These are phyloP conservation scores for Albula glossodonta DNA, from an alignment of 2,113 vertebrate genomes.

Conservation along the genomic window DNA sequence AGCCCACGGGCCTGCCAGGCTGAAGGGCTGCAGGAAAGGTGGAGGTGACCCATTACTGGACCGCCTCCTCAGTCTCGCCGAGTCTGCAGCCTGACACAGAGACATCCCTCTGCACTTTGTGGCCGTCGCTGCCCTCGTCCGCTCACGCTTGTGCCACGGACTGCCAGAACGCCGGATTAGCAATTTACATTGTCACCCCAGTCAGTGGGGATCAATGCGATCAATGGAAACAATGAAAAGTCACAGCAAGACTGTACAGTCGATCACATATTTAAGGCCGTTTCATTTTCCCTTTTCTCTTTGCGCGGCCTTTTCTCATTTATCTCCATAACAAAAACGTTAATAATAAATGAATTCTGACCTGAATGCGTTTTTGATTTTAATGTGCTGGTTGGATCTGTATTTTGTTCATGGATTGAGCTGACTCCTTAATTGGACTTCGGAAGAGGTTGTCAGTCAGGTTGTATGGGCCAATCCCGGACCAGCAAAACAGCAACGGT, in stretches of 20 bases:
- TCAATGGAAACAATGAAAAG: background rate
- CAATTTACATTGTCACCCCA: background rate
- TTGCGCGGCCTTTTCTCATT: background rate
- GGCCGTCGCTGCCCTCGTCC: background rate
- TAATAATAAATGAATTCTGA: background rate
- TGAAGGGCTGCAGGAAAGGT: background rate
- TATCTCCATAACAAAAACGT: background rate
- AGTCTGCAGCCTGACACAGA: slow-evolving; percentile 20
- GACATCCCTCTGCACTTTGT: background rate
- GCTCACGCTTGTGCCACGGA: background rate
- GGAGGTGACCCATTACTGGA: background rate
- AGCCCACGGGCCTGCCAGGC: background rate
- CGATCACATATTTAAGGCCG: background rate
- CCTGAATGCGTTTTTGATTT: no score
- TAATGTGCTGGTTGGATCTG: background rate
- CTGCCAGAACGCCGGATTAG: background rate
- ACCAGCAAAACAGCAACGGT: background rate
- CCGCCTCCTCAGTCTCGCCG: background rate
- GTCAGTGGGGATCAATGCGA: background rate
- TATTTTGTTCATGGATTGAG: background rate
- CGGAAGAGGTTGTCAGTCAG: background rate
- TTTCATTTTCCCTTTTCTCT: background rate
- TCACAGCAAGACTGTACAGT: background rate
- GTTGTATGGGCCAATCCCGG: background rate
- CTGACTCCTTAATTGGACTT: background rate